phyloP scores from a whole-genome alignment of 2,113 vertebrate genomes.

The Ptilorrhoa leucosticta region DNA sequence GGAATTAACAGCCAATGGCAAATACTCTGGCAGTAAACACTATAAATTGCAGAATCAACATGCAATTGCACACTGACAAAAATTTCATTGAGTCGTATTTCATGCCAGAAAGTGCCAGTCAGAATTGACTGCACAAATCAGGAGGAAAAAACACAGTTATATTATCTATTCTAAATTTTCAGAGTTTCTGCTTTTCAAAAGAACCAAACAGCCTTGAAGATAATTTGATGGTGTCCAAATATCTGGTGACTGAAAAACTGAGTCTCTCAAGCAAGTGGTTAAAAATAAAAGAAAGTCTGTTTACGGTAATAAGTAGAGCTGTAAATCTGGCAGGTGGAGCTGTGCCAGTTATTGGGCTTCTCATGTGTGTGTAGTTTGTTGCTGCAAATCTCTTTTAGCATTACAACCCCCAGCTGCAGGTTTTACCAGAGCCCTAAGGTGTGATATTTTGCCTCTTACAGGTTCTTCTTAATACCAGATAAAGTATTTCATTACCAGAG shows the following conservation, averaged over 20 bases:
- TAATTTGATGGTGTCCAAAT: background rate
- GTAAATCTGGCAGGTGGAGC: background rate
- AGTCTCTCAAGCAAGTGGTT: background rate
- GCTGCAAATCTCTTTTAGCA: background rate
- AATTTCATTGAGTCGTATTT: background rate
- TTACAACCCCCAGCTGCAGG: background rate
- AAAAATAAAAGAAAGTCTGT: background rate
- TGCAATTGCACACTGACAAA: background rate
- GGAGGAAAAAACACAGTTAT: rapidly evolving
- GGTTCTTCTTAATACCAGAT: background rate
- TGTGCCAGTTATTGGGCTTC: background rate
- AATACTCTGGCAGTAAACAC: background rate
- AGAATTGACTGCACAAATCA: background rate
- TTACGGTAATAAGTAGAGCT: rapidly evolving
- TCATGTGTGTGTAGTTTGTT: background rate
- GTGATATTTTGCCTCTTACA: background rate
- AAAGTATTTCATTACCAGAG: background rate
- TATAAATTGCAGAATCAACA: background rate
- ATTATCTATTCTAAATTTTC: background rate
- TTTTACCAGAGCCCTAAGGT: background rate
- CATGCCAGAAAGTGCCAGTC: background rate
- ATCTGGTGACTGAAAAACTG: background rate
- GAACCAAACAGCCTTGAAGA: background rate
- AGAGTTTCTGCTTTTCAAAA: background rate
- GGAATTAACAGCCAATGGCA: background rate